These are phyloP conservation scores for Silurus asotus DNA, from an alignment of 2,113 vertebrate species.

Conservation along the genomic window DNA sequence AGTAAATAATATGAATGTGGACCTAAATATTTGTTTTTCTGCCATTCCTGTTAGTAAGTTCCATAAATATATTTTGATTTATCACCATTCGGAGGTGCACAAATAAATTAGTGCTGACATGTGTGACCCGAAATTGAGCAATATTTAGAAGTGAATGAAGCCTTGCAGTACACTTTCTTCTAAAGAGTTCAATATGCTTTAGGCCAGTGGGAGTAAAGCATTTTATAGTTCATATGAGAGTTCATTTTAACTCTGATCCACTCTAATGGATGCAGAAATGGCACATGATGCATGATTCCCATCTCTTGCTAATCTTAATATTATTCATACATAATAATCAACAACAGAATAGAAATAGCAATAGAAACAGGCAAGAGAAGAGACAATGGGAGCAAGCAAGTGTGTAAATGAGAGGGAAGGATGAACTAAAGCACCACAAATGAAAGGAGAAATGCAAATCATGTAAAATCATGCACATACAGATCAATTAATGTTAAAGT, in stretches of 20 bases:
- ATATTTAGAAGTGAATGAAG: background rate
- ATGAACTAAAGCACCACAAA: background rate
- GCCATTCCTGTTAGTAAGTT: background rate
- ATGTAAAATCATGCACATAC: background rate
- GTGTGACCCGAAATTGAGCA: background rate
- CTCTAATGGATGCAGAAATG: constrained; percentile 1
- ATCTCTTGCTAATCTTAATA: background rate
- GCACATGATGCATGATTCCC: background rate
- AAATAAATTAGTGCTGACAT: background rate
- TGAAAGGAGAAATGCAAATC: background rate
- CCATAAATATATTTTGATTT: background rate
- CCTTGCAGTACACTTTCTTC: constrained; percentile 13
- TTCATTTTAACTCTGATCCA: constrained; percentile 37
- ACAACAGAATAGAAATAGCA: background rate
- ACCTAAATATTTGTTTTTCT: background rate
- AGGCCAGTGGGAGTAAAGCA: constrained; percentile 17
- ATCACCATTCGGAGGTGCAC: background rate
- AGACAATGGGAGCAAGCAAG: background rate
- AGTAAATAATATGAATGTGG: background rate
- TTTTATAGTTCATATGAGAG: constrained; percentile 13
- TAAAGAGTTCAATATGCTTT: constrained; percentile 27
- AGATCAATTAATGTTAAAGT: background rate
- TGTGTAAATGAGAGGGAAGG: background rate
- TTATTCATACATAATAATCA: constrained; percentile 33
- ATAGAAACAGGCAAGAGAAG: background rate